Evolutionary conservation across 2,113 vertebrate species (phyloP), one percentile per base, ranked within the genome.

Genomic region (Pogonocichla stellata): DNA sequence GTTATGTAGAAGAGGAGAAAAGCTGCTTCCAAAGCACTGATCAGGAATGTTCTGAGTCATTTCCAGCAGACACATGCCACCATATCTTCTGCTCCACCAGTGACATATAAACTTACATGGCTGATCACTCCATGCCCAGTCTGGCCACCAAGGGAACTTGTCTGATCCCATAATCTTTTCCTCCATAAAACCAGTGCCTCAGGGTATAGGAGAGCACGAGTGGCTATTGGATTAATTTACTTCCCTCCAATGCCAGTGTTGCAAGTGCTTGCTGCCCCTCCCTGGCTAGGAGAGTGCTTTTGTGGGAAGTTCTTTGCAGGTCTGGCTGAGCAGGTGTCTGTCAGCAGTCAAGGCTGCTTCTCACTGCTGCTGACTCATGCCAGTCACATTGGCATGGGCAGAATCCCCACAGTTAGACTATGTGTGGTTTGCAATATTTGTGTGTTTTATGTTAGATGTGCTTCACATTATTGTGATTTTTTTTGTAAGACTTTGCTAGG

Each of bases 341-440:
- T 31, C 15, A 5, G 19, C 51, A 26, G 9, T 29, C 7, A 31
- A 26, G 33, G 12, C 57, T 67, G 18, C 45, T 72, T 42, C 53
- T 31, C 33, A 42, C 31, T 48, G 51, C 28, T 88, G 36, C 62
- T 88, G 25, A 31, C 19, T 75, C 25, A 8, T 64, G 20, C 24
- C 51, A 19, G 24, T 60, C 58, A 42, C 0, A 0, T 3, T 34
- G n/a, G n/a, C n/a, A 61, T 17, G 19, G 40, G 5, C 62, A 34
- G 10, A 60, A 42, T 14, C 22, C 40, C 3, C 19, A 13, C 24
- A 40, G 10, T 18, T 26, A 48, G 19, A 60, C 36, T n/a, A 26
- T 19, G 20, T 10, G 13, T 34, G 7, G 4, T 91, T 91, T 43
- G 33, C 20, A 18, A 31, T 66, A 12, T 12, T 5, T 34, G 9